Base-by-base conservation (phyloP, 2,797 vertebrate species). In the Alexandromys oeconomus region DNA sequence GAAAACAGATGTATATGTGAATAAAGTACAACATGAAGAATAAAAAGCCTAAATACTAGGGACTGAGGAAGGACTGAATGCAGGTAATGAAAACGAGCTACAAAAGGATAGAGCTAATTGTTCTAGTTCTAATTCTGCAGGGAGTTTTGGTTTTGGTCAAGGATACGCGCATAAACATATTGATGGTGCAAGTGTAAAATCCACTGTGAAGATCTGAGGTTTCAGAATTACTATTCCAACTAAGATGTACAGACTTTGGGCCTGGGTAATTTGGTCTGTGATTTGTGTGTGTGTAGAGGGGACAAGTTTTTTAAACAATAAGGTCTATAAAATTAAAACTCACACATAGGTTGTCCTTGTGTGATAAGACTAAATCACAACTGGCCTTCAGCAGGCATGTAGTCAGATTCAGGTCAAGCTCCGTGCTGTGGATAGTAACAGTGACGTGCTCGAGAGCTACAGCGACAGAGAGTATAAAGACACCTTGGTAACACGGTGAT, bases 391-490 rank as follows among this genome's bases (percentile, higher is more conserved):
- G 59, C 34, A 95, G 54, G 65, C 76, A 65, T 29, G 21, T 11
- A 69, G 92, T 82, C 89, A 91, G 46, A 78, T 54, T 79, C 63
- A 46, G 82, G 91, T 51, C 93, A 69, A 54, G 23, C 48, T 93
- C 67, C 79, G 11, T 9, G 34, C 81, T 65, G 21, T 15, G 61
- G 54, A 54, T 54, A 54, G 17, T 17, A 54, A 57, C 21, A 27
- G 65, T 37, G 48, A 54, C 14, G 48, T 79, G 5, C 48, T 6
- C 73, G 46, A 27, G 19, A 54, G 59, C 61, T 1, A 67, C 19
- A 40, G 46, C 77, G 40, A 51, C 69, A 74, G 63, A 5, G 10
- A 29, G 23, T 6, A 34, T 25, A 51, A 67, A 79, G 46, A 14
- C 82, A 74, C 25, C 65, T 79, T 19, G 10, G 73, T 31, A 54